These are phyloP conservation scores for Zapornia atra DNA, from an alignment of 2,113 vertebrate species.

Conservation along the genomic window DNA sequence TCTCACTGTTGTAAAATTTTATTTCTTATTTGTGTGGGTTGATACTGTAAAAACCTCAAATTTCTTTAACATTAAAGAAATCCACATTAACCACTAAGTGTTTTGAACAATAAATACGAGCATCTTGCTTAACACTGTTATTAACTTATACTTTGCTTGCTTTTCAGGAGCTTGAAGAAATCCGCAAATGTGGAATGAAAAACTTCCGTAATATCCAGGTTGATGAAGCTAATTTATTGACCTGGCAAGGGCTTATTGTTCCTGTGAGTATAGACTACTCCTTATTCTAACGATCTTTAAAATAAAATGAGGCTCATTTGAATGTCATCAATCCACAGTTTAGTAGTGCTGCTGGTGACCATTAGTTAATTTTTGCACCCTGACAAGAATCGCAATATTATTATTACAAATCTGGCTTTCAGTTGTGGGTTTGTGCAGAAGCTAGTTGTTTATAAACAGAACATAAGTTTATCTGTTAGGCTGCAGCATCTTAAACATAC, in stretches of 20 bases:
- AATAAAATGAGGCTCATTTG: neutral
- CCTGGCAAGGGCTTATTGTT: conserved; percentile 99
- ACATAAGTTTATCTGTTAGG: neutral
- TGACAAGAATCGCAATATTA: neutral
- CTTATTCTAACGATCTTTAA: conserved; percentile 1
- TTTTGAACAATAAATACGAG: neutral
- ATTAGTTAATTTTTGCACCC: neutral
- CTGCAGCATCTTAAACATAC: neutral
- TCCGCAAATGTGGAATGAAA: conserved; percentile 98
- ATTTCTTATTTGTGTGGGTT: neutral
- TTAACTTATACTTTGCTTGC: conserved; percentile 45
- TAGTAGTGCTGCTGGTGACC: neutral
- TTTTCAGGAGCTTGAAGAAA: conserved; percentile 96
- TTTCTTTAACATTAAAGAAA: neutral
- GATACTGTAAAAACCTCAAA: neutral
- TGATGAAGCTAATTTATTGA: conserved; percentile 98
- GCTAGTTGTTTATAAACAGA: neutral
- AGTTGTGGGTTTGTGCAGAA: neutral
- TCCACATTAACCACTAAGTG: neutral
- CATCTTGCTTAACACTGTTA: neutral
- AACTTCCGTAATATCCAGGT: conserved; percentile 99
- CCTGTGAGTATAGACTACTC: conserved; percentile 86
- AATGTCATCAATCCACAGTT: neutral
- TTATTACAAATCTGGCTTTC: neutral
- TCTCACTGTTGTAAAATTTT: neutral